Base-by-base conservation (phyloP, 2,113 vertebrate genomes). In the Aviceda subcristata region DNA sequence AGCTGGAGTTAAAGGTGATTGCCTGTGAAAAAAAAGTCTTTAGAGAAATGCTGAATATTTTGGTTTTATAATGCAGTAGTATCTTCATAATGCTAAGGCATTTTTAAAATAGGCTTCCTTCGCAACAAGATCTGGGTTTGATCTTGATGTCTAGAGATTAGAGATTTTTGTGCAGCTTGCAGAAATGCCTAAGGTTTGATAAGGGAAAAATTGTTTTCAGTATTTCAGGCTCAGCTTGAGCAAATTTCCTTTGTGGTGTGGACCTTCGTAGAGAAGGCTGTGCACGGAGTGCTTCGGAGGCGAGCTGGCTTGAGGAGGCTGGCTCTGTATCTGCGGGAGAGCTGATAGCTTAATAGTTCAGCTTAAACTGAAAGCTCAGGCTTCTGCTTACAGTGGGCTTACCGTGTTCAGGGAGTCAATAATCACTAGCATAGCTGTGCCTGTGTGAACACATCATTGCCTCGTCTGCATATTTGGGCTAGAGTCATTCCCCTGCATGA, bases 331-430 rank as follows among this genome's bases (percentile, higher is more conserved):
- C 68, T 29, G 10, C 34, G 43, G 46, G 10, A 83, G 41, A 82
- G 38, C 4, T 39, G 23, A 12, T 2, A 14, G 12, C 2, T 51
- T 10, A 15, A 20, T 2, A 68, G 4, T 27, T 89, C 34, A 67
- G 36, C 59, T 75, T 55, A 45, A 90, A 69, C 8, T 30, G 32
- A 51, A 66, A 34, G 23, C 48, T 88, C 71, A 30, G 53, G 4
- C 13, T 75, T 53, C 32, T 50, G 7, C 11, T 82, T 22, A 60
- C 4, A 12, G 11, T 10, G 3, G 59, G 8, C 0, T 60, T n/a
- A 18, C 19, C 15, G 3, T 0, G 0, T 45, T 88, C 48, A 64
- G 15, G 36, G 34, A 51, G 18, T 15, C 48, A 68, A 0, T 20
- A 41, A 59, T 15, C n/a, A 39, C 69, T 39, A 67, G 16, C 38